Percentiles rank a stretch among this genome's conserved stretches.
These are phyloP conservation scores for Fregata magnificens DNA, from an alignment of 2,113 vertebrate species.

Conservation along the genomic window DNA sequence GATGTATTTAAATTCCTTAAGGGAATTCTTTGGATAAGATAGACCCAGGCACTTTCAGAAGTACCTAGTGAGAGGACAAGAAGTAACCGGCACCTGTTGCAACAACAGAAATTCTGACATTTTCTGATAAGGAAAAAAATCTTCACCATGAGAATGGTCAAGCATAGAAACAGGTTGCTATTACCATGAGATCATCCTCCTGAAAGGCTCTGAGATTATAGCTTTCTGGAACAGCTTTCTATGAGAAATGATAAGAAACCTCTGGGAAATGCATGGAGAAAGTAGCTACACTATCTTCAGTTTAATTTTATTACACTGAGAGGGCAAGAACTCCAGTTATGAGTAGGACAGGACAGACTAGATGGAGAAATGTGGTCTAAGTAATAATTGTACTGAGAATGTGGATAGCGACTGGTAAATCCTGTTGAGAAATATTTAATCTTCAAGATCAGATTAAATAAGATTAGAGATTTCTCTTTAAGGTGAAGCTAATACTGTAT, in stretches of 20 bases:
- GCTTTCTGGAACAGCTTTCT: neutral
- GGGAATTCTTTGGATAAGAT: too few species aligned
- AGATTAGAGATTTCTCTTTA: neutral
- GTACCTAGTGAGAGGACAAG: too few species aligned
- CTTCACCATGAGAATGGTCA: too few species aligned
- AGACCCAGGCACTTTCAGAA: too few species aligned
- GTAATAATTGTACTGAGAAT: neutral
- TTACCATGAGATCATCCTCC: neutral
- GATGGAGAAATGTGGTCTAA: neutral
- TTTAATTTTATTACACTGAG: neutral
- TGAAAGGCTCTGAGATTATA: neutral
- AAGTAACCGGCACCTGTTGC: too few species aligned
- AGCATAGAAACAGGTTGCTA: neutral
- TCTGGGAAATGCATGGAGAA: neutral
- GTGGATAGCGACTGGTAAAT: neutral
- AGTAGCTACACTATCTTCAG: neutral
- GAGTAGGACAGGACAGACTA: neutral
- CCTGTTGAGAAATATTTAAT: neutral
- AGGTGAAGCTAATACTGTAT: neutral
- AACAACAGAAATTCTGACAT: neutral
- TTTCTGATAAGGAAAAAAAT: neutral
- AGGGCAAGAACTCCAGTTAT: neutral
- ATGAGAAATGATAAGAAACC: neutral
- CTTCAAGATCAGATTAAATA: neutral
- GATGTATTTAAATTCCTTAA: too few species aligned